Evolutionary conservation across 2,113 vertebrate genomes (phyloP), one percentile per base, ranked within the genome.

Genomic region (Rhinoptilus africanus): DNA sequence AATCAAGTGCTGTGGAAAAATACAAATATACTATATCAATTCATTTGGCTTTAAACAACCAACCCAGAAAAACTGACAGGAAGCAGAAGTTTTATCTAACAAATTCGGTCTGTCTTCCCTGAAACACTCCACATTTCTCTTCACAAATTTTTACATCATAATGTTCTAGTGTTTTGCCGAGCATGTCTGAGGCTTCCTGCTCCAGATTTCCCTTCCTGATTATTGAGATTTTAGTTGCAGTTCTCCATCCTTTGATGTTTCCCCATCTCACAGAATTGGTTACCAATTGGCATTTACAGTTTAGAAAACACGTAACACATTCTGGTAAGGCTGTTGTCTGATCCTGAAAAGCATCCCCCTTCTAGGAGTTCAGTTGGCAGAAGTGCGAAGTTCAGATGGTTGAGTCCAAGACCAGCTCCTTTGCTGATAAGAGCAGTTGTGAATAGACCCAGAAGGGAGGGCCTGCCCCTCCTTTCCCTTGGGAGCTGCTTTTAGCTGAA

Each of bases 341-440:
- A 35, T 63, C 20, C 24, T 60, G 48, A 13, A 84, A 43, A 35
- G 24, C 41, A 35, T 27, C 2, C 6, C 4, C 6, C 22, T 76
- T 54, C 24, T 34, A 43, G 45, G 35, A 57, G 32, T 59, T 91
- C 30, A 60, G 60, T 6, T 64, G 10, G 16, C 0, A 0, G 66
- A 57, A 11, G 13, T 48, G 14, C 0, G 2, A 19, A 12, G 27
- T 43, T 89, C 45, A 79, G 20, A 21, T 0, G 4, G 7, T n/a
- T 51, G 43, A 57, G 43, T 80, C 62, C 68, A 63, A 39, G 37
- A 14, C n/a, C 34, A 41, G 24, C 34, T 81, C 34, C 34, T 76
- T 64, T 64, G 27, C 69, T 87, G 67, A 7, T 59, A 45, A 62
- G 14, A 54, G 17, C 22, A 54, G 26, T 54, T 91, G 39, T 32